Percentiles rank a stretch among this genome's conserved stretches.
Conservation (phyloP, 2,888 invertebrate genomes). For the Sepioteuthis lessoniana region DNA sequence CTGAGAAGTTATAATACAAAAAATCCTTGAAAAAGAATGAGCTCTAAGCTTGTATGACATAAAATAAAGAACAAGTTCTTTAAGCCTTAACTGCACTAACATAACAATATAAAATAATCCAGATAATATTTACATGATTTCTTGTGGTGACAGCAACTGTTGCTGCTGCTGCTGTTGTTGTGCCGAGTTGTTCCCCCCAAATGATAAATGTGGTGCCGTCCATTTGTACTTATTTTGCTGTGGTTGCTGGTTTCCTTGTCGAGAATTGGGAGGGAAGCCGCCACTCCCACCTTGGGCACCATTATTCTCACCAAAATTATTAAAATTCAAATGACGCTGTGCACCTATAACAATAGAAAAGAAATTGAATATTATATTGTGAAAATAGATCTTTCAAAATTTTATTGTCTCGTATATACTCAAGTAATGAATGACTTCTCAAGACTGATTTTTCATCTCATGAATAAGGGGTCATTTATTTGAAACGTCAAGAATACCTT, state of each 20-base stretch:
- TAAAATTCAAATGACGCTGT: constrained; percentile 60
- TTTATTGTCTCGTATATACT: too few species aligned
- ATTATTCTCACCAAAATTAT: constrained; percentile 53
- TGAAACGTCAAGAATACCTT: too few species aligned
- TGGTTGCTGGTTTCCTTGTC: constrained; percentile 50
- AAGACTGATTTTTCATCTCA: too few species aligned
- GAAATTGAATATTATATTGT: not conserved
- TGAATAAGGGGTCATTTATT: too few species aligned
- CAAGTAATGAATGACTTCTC: too few species aligned
- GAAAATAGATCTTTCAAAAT: too few species aligned
- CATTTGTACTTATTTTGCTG: constrained; percentile 60
- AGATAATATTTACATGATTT: constrained; percentile 62
- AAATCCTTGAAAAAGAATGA: too few species aligned
- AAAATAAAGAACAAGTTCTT: too few species aligned
- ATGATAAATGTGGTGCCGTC: constrained; percentile 54
- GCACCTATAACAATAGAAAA: constrained; percentile 54
- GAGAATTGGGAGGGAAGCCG: constrained; percentile 50
- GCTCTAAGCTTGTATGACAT: too few species aligned
- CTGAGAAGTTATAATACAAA: too few species aligned
- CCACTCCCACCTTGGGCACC: constrained; percentile 48
- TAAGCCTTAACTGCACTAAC: too few species aligned
- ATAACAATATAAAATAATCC: too few species aligned
- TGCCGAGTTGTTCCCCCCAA: not conserved
- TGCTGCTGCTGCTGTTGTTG: constrained; percentile 52
- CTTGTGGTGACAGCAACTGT: constrained; percentile 55